Percentiles rank a stretch among this genome's conserved stretches.
These are phyloP conservation scores for Thera britannica DNA, from an alignment of 2,888 invertebrate species.

Conservation along the genomic window DNA sequence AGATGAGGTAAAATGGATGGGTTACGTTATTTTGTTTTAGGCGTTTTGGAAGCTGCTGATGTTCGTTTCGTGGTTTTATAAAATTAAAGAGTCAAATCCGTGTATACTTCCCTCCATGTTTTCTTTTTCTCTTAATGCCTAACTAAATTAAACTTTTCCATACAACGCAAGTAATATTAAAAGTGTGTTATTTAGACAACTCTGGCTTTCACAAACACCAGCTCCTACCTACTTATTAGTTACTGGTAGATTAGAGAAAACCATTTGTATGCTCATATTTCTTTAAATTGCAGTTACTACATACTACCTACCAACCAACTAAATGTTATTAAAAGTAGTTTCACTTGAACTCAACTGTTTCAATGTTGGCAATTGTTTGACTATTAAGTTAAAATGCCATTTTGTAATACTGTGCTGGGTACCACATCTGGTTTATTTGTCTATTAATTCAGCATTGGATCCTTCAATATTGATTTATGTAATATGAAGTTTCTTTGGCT, in stretches of 20 bases:
- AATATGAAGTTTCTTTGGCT: too few relatives aligned
- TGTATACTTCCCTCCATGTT: neutral
- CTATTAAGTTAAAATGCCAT: slow-evolving; percentile 26
- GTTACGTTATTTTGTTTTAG: slow-evolving; percentile 38
- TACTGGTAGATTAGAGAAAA: too few relatives aligned
- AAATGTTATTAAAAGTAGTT: slow-evolving; percentile 47
- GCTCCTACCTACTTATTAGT: neutral
- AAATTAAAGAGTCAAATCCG: neutral
- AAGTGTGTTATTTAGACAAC: neutral
- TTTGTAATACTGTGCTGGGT: neutral
- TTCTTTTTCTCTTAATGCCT: too few relatives aligned
- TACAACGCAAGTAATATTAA: too few relatives aligned
- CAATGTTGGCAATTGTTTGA: slow-evolving; percentile 38
- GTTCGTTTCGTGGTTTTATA: slow-evolving; percentile 32
- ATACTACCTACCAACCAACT: slow-evolving; percentile 39
- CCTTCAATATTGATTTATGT: too few relatives aligned
- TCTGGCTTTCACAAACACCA: neutral
- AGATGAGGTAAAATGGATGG: slow-evolving; percentile 32
- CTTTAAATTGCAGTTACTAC: slow-evolving; percentile 43
- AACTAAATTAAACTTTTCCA: too few relatives aligned
- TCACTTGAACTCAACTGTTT: slow-evolving; percentile 40
- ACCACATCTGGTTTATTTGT: neutral
- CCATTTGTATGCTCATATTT: slow-evolving; percentile 44
- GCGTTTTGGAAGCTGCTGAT: slow-evolving; percentile 38
- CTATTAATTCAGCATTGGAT: too few relatives aligned